A percentile compares a stretch with the other conserved stretches of the same genome.
These are phyloP conservation scores for Scolopax mira DNA, from an alignment of 2,113 vertebrate genomes.

Conservation along the genomic window DNA sequence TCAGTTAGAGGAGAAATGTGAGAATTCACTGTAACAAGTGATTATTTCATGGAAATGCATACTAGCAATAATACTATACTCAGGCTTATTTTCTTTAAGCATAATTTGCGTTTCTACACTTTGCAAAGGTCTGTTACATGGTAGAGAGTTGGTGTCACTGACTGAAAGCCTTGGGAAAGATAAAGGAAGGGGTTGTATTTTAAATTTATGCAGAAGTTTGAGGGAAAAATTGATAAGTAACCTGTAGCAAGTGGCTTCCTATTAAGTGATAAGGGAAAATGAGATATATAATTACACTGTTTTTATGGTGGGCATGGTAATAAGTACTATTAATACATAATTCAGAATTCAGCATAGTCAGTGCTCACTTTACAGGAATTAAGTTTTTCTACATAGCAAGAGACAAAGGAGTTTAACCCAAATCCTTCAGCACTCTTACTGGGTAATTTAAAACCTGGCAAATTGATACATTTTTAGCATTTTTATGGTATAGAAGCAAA, in stretches of 20 bases:
- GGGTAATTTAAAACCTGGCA: not conserved
- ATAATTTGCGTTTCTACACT: not conserved
- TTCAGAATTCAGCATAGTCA: not conserved
- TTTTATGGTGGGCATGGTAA: not conserved
- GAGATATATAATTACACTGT: not conserved
- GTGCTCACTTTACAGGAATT: not conserved
- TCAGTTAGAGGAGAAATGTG: not conserved
- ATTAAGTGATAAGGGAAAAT: not conserved
- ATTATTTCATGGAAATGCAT: not conserved
- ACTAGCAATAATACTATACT: not conserved
- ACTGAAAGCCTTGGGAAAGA: not conserved
- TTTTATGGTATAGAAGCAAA: not conserved
- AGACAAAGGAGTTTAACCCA: not conserved
- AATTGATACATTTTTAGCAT: not conserved
- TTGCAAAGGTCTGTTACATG: not conserved
- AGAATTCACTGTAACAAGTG: not conserved
- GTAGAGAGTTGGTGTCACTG: not conserved
- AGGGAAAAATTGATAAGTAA: not conserved
- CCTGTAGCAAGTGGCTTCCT: not conserved
- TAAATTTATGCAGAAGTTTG: not conserved
- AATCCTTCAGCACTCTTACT: not conserved
- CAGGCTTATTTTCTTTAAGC: not conserved
- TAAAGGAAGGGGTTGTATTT: not conserved
- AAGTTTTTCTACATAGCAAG: not conserved
- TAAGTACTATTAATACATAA: not conserved